Evolutionary conservation across 53 echinoderm and acorn worm species (phyloP), one percentile per base, ranked within the genome.

Genomic region (Holothuria scabra): DNA sequence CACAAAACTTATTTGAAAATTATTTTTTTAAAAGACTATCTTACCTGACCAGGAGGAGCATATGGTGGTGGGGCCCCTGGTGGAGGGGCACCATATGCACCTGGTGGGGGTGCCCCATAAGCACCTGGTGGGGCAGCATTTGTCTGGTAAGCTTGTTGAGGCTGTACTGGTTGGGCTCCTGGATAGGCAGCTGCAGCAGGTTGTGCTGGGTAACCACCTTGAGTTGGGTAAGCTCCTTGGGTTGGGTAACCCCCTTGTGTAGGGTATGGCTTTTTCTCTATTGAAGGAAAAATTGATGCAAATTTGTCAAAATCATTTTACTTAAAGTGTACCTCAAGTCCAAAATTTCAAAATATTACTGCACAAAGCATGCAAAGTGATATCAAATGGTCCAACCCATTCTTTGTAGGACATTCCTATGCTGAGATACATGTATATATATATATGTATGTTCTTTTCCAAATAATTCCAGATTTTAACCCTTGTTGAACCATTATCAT

Each of bases 11-110:
- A 41, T 41, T 41, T 41, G 41, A 41, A 10, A 8, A 41, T 41
- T 41, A 6, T 10, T 18, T 16, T 18, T 3, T 16, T n/a, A 28
- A 25, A 82, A 44, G 8, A 41, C 37, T 33, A 38, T 44, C 34
- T 28, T 84, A 69, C 55, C 68, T 52, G 55, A 67, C 68, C 76
- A 46, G 76, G 76, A 32, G 91, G 83, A 0, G 80, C 56, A 65
- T 91, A 91, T 19, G 91, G 85, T 74, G 91, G 90, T 26, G 90
- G 91, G 35, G 90, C 87, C 32, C 60, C 52, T 10, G 91, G 90
- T 34, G 90, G 91, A 49, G 90, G 90, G 44, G 62, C 46, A 22
- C 86, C 76, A 46, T 79, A 59, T 12, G 87, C 46, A 4, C 55
- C 38, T 32, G 80, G 46, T 7, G 52, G 52, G 1, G 52, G 52